Evolutionary conservation across 1,140 invertebrate species (phyloP), one percentile per base, ranked within the genome.

Genomic region (Pogonomyrmex barbatus): DNA sequence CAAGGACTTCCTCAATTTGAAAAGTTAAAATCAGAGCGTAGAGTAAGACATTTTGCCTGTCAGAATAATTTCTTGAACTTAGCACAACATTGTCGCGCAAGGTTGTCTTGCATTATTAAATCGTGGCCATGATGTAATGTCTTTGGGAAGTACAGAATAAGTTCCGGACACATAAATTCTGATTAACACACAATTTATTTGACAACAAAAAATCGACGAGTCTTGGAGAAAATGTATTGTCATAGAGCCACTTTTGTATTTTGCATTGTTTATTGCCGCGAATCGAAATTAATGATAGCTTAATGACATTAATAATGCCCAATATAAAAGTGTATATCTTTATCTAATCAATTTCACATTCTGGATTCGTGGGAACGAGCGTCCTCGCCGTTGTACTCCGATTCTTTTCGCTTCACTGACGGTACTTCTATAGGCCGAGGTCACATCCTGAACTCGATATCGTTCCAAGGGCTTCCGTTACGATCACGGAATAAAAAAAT

Each of bases 311-410:
- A 88, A 83, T 71, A 84, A 87, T 67, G 36, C 0, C 2, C 14
- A 14, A 68, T 68, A 68, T 42, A 42, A 56, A 58, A 58, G 2
- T 2, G 0, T 76, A 33, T 73, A 30, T 42, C 3, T 54, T n/a
- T 71, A 4, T 12, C 33, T n/a, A 39, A 65, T 56, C 52, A 76
- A 54, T 76, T 88, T 88, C 45, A 62, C 62, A 89, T 82, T 88
- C 76, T 56, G 42, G 17, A 71, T 30, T 73, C 75, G 82, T 70
- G 42, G 33, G 24, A 77, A 12, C 14, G 56, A 77, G 6, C n/a
- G 83, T 88, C 88, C 88, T 88, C 88, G 88, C 24, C 5, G 30
- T 60, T 6, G 86, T 89, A 60, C 82, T 85, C 65, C 36, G 42
- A 58, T 42, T 81, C 62, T 68, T 63, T 81, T 73, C 50, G 50